Percentiles rank a stretch among this genome's conserved stretches.
These are phyloP conservation scores for Ectemnius cavifrons DNA, from an alignment of 2,888 invertebrate species.

Conservation along the genomic window DNA sequence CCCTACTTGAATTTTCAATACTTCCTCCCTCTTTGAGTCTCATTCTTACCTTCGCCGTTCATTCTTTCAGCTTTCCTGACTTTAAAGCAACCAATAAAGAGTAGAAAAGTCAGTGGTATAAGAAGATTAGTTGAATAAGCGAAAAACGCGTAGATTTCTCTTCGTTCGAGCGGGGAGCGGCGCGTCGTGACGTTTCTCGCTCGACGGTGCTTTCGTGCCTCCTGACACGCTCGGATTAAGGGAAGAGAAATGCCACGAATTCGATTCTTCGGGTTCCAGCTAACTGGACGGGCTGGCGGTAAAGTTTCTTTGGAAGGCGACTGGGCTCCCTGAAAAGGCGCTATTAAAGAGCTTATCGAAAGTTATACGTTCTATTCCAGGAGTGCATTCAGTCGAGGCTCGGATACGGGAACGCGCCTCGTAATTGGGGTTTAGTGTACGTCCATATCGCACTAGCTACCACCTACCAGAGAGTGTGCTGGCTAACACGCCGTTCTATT, in stretches of 20 bases:
- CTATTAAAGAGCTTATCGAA: slow-evolving; percentile 8
- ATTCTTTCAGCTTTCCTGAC: not conserved
- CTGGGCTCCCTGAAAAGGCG: slow-evolving; percentile 2
- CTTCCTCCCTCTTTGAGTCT: too few species aligned
- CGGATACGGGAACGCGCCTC: not conserved
- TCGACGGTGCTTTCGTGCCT: not conserved
- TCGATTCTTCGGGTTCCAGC: slow-evolving; percentile 3
- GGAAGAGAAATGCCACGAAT: slow-evolving; percentile 4
- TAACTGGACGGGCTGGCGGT: not conserved
- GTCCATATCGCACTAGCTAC: too few species aligned
- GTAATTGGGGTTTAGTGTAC: slow-evolving; percentile 6
- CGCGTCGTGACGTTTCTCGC: slow-evolving; percentile 15
- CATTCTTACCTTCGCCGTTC: too few species aligned
- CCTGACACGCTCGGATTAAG: slow-evolving; percentile 12
- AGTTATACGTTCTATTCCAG: slow-evolving; percentile 3
- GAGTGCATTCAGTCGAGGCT: not conserved
- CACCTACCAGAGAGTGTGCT: not conserved
- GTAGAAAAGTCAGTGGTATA: slow-evolving; percentile 19
- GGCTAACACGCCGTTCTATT: too few species aligned
- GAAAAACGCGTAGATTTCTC: slow-evolving; percentile 42
- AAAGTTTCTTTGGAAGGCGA: not conserved
- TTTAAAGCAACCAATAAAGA: not conserved
- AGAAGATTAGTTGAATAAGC: slow-evolving; percentile 42
- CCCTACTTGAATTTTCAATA: too few species aligned
- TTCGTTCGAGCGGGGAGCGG: not conserved